phyloP scores from a whole-genome alignment of 2,888 invertebrate species.

The Lepidonotus clava region DNA sequence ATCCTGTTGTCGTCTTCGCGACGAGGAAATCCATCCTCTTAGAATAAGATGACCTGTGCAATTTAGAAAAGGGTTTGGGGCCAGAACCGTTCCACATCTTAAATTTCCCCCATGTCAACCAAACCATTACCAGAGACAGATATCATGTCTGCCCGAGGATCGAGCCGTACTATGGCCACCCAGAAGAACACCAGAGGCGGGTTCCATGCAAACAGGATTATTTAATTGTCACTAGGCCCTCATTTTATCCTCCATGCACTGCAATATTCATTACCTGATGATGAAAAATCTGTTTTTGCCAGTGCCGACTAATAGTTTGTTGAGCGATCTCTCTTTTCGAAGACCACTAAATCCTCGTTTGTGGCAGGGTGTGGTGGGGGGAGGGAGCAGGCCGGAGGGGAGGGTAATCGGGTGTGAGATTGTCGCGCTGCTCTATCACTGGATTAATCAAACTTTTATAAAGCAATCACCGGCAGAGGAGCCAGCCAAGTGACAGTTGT shows the following conservation, averaged over 20 bases:
- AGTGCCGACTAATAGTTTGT: background rate
- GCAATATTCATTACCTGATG: background rate
- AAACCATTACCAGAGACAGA: too few relatives aligned
- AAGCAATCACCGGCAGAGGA: conserved; percentile 20
- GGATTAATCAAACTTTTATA: conserved; percentile 50
- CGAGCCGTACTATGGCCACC: too few relatives aligned
- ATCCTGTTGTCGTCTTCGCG: too few relatives aligned
- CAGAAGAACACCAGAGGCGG: too few relatives aligned
- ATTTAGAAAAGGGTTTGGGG: too few relatives aligned
- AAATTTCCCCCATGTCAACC: too few relatives aligned
- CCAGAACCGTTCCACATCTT: too few relatives aligned
- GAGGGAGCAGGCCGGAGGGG: background rate
- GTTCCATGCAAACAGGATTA: background rate
- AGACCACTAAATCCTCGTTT: background rate
- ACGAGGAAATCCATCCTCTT: too few relatives aligned
- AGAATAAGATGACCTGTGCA: too few relatives aligned
- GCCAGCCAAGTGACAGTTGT: conserved; percentile 24
- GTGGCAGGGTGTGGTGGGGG: background rate
- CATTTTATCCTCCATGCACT: background rate
- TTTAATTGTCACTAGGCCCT: background rate
- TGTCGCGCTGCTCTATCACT: conserved; percentile 33
- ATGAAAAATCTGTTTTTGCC: background rate
- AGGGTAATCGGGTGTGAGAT: conserved; percentile 34
- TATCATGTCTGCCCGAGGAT: too few relatives aligned
- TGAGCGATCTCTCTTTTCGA: background rate